These are phyloP conservation scores for Phaonia tiefii DNA, from an alignment of 2,888 invertebrate genomes.

Conservation along the genomic window DNA sequence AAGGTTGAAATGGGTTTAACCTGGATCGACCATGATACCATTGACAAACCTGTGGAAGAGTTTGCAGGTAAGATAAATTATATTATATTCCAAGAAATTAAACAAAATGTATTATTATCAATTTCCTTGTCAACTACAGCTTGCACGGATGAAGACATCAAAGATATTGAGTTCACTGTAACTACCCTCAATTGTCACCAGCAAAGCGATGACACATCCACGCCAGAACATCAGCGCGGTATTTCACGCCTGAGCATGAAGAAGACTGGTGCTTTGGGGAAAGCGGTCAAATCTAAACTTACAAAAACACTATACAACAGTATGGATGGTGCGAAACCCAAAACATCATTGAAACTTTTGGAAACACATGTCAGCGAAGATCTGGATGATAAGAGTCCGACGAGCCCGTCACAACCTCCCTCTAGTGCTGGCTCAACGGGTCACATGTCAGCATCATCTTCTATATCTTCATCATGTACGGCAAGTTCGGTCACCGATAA, in stretches of 20 bases:
- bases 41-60: constrained; percentile 94
- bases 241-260: constrained; percentile 81
- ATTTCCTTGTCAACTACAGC: constrained; percentile 79
- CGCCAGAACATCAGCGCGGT: constrained; percentile 77
- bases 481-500: constrained; percentile 74
- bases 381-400: constrained; percentile 79
- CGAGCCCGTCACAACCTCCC: constrained; percentile 76
- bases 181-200: constrained; percentile 88
- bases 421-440: constrained; percentile 68
- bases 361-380: constrained; percentile 78
- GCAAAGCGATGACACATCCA: constrained; percentile 80
- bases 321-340: constrained; percentile 79
- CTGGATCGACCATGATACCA: constrained; percentile 96
- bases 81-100: too few relatives aligned
- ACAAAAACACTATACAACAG: constrained; percentile 82
- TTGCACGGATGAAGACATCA: constrained; percentile 88
- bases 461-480: constrained; percentile 75
- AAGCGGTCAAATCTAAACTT: constrained; percentile 82
- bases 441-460: constrained; percentile 78
- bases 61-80: constrained; percentile 86
- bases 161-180: constrained; percentile 93
- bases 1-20: constrained; percentile 97
- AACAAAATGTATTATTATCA: not conserved
- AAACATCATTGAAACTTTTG: constrained; percentile 77
- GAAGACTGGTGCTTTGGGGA: constrained; percentile 82